Percentiles rank a stretch among this genome's conserved stretches.
These are phyloP conservation scores for Fragum sueziense DNA, from an alignment of 2,888 invertebrate genomes.

Conservation along the genomic window DNA sequence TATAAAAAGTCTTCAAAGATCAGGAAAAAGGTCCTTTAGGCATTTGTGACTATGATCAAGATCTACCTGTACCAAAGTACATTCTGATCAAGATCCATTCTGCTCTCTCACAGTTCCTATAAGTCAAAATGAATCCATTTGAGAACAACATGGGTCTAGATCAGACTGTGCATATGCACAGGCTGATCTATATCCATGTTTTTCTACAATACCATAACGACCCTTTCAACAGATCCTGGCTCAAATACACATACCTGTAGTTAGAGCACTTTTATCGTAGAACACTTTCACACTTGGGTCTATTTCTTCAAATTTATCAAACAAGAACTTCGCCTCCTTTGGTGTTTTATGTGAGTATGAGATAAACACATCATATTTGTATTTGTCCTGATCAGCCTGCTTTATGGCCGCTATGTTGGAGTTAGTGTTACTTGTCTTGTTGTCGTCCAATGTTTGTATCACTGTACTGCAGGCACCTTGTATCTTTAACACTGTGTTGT, in stretches of 20 bases:
- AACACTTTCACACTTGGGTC: constrained; percentile 74
- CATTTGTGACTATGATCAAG: too few relatives aligned
- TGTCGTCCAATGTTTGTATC: constrained; percentile 30
- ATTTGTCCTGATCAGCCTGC: constrained; percentile 16
- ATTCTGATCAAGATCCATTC: too few relatives aligned
- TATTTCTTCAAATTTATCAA: constrained; percentile 62
- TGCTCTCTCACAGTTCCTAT: too few relatives aligned
- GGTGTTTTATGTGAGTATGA: constrained; percentile 78
- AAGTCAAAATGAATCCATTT: too few relatives aligned
- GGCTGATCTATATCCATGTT: too few relatives aligned
- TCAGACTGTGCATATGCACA: too few relatives aligned
- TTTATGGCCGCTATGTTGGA: neutral
- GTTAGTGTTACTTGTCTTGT: neutral
- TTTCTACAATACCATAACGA: too few relatives aligned
- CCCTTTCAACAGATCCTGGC: too few relatives aligned
- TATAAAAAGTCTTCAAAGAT: too few relatives aligned
- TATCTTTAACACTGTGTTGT: constrained; percentile 58
- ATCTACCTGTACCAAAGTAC: too few relatives aligned
- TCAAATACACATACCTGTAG: constrained; percentile 70
- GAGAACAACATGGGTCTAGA: too few relatives aligned
- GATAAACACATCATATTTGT: constrained; percentile 78
- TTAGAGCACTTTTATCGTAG: constrained; percentile 78
- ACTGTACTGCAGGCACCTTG: constrained; percentile 55
- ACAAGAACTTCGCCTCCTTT: constrained; percentile 67
- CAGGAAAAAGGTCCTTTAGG: too few relatives aligned